These are phyloP conservation scores for Grapholita molesta DNA, from an alignment of 1,140 invertebrate genomes.

Conservation along the genomic window DNA sequence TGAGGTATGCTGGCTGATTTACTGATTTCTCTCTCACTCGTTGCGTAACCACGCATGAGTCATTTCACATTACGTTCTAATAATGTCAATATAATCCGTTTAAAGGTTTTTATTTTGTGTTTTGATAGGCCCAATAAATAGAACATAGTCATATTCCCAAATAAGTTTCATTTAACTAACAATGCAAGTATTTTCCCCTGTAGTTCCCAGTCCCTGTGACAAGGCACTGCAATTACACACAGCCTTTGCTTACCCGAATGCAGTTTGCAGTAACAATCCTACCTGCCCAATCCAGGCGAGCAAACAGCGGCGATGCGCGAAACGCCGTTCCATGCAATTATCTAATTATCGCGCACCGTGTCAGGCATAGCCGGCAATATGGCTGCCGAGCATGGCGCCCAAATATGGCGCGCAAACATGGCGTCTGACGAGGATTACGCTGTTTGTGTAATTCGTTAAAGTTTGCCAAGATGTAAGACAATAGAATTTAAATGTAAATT, in stretches of 20 bases:
- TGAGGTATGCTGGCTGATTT: background rate
- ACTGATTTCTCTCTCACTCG: background rate
- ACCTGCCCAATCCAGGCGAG: constrained; percentile 22
- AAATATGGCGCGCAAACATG: constrained; percentile 31
- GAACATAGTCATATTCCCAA: no score
- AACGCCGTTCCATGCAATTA: constrained; percentile 60
- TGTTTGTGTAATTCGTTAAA: constrained; percentile 63
- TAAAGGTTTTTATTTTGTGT: no score
- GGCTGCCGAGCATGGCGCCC: constrained; percentile 46
- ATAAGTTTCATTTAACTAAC: no score
- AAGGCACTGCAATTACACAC: background rate
- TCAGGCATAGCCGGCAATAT: constrained; percentile 40
- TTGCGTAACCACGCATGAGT: no score
- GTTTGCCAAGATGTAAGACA: constrained; percentile 38
- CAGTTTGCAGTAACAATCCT: constrained; percentile 10
- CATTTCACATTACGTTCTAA: no score
- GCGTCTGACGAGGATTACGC: constrained; percentile 44
- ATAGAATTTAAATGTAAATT: constrained; percentile 12
- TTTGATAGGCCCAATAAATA: no score
- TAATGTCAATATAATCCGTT: no score
- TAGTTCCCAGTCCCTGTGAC: background rate
- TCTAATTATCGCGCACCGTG: constrained; percentile 52
- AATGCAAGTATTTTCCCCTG: no score
- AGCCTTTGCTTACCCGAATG: background rate
- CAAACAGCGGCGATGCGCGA: constrained; percentile 41